Base-by-base conservation (phyloP, 2,888 invertebrate genomes). In the Incurvaria masculella region DNA sequence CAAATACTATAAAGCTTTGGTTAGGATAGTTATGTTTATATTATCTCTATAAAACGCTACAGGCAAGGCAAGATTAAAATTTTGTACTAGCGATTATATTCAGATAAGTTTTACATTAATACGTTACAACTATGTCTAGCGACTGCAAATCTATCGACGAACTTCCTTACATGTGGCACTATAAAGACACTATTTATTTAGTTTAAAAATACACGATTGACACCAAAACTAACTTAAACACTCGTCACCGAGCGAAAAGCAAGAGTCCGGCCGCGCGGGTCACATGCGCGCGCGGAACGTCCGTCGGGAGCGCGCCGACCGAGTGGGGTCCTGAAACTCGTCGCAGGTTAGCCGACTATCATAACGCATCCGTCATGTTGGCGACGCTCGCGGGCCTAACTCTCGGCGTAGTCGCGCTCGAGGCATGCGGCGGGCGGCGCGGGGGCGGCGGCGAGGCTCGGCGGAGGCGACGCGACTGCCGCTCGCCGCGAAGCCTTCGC, bases 81-180 rank as follows among this genome's bases (percentile, higher is more conserved):
- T 75, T 78, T 78, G 78, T 78, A 78, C 78, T 78, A 62, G 72
- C 73, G 62, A 68, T 64, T 62, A 68, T 61, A 59, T 68, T 23
- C 10, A 6, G 10, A 6, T 14, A 33, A 33, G 66, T 63, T 61
- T 59, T 65, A 53, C 65, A 63, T 67, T 66, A 62, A 66, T 67
- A 68, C 16, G 14, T 61, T 56, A 57, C 59, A 63, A 68, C 55
- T 58, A 57, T 45, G 39, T 48, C 47, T 41, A 44, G 41, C 67
- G 5, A 67, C 63, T 63, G 68, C 68, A 66, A 56, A 41, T 44
- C 49, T 46, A 44, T n/a, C 40, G 20, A 45, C 47, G 47, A 51
- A 27, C 47, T 47, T 44, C 6, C n/a, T 41, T 26, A 40, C 38
- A 64, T 72, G 75, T 75, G 73, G 75, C 76, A 76, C 76, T 72